These are phyloP conservation scores for Clarias batrachus DNA, from an alignment of 2,113 vertebrate species.

Conservation along the genomic window DNA sequence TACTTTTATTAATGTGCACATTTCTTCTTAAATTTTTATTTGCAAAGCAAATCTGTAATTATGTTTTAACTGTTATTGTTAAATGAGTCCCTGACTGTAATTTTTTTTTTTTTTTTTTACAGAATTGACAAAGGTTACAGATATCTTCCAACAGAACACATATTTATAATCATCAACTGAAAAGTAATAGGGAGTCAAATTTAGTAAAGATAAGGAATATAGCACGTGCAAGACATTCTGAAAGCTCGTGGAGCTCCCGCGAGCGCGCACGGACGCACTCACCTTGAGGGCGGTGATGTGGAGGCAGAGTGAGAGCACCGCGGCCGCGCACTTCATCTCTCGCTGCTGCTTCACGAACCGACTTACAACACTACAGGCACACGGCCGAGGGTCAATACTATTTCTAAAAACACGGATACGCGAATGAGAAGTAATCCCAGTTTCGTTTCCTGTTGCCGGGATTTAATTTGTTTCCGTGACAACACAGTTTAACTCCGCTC, in stretches of 20 bases:
- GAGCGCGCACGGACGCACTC: constrained; percentile 40
- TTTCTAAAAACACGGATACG: too few relatives aligned
- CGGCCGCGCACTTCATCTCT: constrained; percentile 59
- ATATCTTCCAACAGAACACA: neutral
- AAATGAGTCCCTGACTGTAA: neutral
- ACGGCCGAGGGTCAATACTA: too few relatives aligned
- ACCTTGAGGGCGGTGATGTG: constrained; percentile 67
- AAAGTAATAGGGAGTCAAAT: neutral
- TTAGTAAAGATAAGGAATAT: too few relatives aligned
- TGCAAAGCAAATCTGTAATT: neutral
- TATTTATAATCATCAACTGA: neutral
- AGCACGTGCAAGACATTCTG: neutral
- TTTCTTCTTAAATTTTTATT: neutral
- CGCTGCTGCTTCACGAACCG: neutral
- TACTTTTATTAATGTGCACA: neutral
- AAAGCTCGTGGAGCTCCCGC: neutral
- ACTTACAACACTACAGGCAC: neutral
- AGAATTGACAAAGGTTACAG: neutral
- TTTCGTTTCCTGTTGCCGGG: neutral
- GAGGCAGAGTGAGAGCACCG: constrained; percentile 56
- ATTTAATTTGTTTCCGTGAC: too few relatives aligned
- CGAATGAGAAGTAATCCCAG: neutral
- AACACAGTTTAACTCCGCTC: neutral
- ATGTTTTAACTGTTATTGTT: neutral
- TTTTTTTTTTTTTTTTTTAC: too few relatives aligned